Conservation (phyloP, 2,888 invertebrate species). For the Drosophila lacicola region DNA sequence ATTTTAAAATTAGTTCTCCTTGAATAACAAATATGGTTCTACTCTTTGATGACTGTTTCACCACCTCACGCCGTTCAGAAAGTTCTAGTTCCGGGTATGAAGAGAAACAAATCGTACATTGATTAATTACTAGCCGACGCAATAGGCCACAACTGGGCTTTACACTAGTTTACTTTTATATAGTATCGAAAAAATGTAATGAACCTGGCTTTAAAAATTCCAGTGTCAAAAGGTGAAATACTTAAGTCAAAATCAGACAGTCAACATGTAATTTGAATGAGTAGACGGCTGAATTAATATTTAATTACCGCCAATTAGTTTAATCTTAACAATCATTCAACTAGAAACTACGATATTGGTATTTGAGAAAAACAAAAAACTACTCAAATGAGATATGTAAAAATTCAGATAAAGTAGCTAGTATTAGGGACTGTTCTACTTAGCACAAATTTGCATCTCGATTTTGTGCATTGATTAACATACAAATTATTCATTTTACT, state of each 20-base stretch:
- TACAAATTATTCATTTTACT: background rate
- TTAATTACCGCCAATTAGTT: conserved; percentile 16
- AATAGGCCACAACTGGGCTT: conserved; percentile 4
- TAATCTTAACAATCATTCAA: conserved; percentile 3
- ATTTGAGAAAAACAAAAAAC: background rate
- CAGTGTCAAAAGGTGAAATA: background rate
- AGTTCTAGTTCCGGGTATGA: conserved; percentile 13
- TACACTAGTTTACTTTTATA: background rate
- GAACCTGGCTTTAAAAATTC: background rate
- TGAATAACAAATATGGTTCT: conserved; percentile 4
- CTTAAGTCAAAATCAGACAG: background rate
- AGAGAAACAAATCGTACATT: background rate
- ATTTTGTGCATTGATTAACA: background rate
- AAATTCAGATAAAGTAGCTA: background rate
- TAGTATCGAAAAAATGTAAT: background rate
- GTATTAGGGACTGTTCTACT: background rate
- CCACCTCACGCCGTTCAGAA: background rate
- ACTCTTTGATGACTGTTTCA: conserved; percentile 8
- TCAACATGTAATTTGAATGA: background rate
- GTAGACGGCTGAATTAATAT: background rate
- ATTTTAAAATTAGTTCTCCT: background rate
- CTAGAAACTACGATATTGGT: background rate
- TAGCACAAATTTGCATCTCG: conserved; percentile 6
- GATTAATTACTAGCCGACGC: conserved; percentile 9
- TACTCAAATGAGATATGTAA: background rate